These are phyloP conservation scores for Sebastes vulpes DNA, from an alignment of 2,797 vertebrate species.

Conservation along the genomic window DNA sequence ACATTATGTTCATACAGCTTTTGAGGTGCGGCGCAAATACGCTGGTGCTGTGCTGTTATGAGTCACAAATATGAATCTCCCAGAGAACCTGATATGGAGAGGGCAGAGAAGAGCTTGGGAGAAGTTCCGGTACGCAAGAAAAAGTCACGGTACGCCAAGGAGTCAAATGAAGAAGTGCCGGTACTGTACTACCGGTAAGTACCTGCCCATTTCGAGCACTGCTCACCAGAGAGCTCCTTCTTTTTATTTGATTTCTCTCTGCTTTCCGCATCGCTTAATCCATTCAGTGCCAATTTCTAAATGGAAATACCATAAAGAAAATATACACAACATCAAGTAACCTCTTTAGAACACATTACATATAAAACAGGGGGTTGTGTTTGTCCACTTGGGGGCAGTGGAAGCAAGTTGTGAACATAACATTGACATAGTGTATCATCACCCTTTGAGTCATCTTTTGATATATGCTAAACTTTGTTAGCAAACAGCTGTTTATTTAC, in stretches of 20 bases:
- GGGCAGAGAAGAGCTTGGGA: too few relatives aligned
- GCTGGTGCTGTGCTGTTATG: too few relatives aligned
- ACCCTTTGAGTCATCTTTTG: not conserved
- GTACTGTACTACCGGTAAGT: too few relatives aligned
- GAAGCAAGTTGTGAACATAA: not conserved
- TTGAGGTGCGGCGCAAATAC: too few relatives aligned
- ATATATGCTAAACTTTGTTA: not conserved
- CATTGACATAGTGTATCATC: not conserved
- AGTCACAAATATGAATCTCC: too few relatives aligned
- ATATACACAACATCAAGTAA: not conserved
- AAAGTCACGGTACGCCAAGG: too few relatives aligned
- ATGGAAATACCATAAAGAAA: not conserved
- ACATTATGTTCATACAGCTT: too few relatives aligned
- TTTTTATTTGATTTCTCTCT: not conserved
- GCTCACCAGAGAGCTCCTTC: not conserved
- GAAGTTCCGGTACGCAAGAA: too few relatives aligned
- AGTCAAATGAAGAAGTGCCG: too few relatives aligned
- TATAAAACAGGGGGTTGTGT: not conserved
- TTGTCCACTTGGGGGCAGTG: not conserved
- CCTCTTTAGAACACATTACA: not conserved
- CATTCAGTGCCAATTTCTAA: too few relatives aligned
- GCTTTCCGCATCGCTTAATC: not conserved
- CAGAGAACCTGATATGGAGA: too few relatives aligned
- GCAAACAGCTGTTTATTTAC: not conserved
- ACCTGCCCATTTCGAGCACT: too few relatives aligned